phyloP scores from a whole-genome alignment of 1,140 invertebrate species.

The Atta cephalotes region DNA sequence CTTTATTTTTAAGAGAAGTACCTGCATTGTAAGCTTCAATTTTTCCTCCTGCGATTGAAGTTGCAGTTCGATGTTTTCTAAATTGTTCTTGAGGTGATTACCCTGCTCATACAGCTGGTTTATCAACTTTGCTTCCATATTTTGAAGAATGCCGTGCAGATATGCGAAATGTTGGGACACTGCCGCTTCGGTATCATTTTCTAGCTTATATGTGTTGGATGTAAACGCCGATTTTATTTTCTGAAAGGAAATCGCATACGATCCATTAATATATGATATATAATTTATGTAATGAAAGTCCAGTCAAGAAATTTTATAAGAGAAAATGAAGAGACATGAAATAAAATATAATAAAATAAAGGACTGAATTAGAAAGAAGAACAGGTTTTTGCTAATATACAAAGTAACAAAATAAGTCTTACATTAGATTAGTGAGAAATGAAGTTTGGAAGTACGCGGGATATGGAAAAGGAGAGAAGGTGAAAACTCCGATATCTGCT shows the following conservation, averaged over 20 bases:
- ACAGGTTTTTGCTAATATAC: not conserved
- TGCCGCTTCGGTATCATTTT: constrained; percentile 66
- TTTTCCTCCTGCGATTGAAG: constrained; percentile 69
- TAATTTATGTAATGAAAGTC: not conserved
- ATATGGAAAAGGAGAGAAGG: not conserved
- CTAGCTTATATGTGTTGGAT: not conserved
- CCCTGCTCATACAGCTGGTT: constrained; percentile 65
- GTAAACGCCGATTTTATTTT: constrained; percentile 61
- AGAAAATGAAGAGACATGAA: not conserved
- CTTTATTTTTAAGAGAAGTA: constrained; percentile 51
- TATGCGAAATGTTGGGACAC: constrained; percentile 80
- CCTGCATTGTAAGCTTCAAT: constrained; percentile 64
- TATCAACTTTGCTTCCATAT: constrained; percentile 76
- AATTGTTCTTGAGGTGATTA: constrained; percentile 33
- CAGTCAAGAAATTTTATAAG: not conserved
- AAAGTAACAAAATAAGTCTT: not conserved
- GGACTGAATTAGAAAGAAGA: not conserved
- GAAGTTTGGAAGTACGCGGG: not conserved
- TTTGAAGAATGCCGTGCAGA: constrained; percentile 83
- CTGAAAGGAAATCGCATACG: constrained; percentile 69
- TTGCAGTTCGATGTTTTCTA: constrained; percentile 66
- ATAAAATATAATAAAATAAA: not conserved
- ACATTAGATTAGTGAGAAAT: not conserved
- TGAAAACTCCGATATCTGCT: too few relatives aligned
- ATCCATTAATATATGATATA: not conserved